These are phyloP conservation scores for Mareca penelope DNA, from an alignment of 2,797 vertebrate species.

Conservation along the genomic window DNA sequence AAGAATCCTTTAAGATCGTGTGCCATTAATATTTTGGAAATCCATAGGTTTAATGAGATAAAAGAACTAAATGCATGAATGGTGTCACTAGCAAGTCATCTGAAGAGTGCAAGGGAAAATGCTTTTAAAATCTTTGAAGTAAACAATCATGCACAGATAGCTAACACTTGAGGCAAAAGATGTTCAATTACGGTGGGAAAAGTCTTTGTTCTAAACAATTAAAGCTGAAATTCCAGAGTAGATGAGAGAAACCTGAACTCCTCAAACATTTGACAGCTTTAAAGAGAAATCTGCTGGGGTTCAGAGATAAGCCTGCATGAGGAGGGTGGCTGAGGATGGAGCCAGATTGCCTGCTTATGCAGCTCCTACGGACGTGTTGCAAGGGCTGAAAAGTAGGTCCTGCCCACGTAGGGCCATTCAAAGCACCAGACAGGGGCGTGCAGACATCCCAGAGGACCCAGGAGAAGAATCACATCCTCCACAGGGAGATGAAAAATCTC, in stretches of 20 bases:
- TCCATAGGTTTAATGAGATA: constrained; percentile 10
- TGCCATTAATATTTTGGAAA: constrained; percentile 38
- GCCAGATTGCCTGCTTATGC: neutral
- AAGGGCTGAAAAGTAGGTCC: neutral
- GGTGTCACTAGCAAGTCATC: constrained; percentile 15
- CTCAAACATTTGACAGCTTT: neutral
- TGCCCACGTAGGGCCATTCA: neutral
- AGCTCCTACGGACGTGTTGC: neutral
- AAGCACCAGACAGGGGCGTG: neutral
- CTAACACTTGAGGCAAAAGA: constrained; percentile 4
- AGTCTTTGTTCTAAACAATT: constrained; percentile 38
- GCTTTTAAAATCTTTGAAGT: constrained; percentile 19
- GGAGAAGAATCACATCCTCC: neutral
- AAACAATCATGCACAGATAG: neutral
- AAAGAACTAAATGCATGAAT: neutral
- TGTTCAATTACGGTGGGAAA: constrained; percentile 19
- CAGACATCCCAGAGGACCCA: neutral
- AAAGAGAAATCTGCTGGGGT: neutral
- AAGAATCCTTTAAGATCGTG: neutral
- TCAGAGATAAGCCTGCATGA: neutral
- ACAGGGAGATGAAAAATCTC: neutral
- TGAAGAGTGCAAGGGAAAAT: neutral
- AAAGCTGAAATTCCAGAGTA: neutral
- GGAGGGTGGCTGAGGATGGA: neutral
- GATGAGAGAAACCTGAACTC: neutral